Conservation (phyloP, 2,797 vertebrate genomes). For the Phrynocephalus guinanensis region DNA sequence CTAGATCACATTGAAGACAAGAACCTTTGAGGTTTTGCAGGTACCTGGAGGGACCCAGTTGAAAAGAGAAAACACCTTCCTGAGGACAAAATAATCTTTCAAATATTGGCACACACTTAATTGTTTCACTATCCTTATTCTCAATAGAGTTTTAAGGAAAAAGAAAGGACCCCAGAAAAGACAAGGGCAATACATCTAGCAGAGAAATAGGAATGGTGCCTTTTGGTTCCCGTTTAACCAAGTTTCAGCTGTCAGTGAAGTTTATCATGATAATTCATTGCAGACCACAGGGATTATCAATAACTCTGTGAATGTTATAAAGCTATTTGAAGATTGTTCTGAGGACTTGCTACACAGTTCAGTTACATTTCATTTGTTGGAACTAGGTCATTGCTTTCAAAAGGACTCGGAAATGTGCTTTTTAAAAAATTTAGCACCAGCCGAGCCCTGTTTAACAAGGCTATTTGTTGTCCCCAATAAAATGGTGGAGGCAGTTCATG, state of each 20-base stretch:
- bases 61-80: conserved; percentile 13
- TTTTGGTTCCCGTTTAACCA: not conserved
- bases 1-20: too few relatives aligned
- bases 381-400: not conserved
- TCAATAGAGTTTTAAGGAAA: conserved; percentile 16
- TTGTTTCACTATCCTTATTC: conserved; percentile 19
- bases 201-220: conserved; percentile 13
- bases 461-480: not conserved
- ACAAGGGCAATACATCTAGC: not conserved
- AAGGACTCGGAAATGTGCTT: not conserved
- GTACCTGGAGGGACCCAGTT: conserved; percentile 43
- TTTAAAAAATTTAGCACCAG: too few relatives aligned
- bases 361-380: not conserved
- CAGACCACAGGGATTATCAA: not conserved
- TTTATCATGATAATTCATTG: not conserved
- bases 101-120: conserved; percentile 6
- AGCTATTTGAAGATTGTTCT: not conserved
- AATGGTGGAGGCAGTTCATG: not conserved
- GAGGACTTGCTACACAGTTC: not conserved
- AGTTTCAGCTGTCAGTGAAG: not conserved
- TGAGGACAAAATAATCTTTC: not conserved
- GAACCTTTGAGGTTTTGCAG: conserved; percentile 25
- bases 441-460: not conserved
- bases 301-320: not conserved
- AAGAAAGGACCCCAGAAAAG: not conserved